A percentile compares a stretch with the other conserved stretches of the same genome.
Conservation (phyloP, 2,888 invertebrate genomes). For the Mechanitis messenoides region DNA sequence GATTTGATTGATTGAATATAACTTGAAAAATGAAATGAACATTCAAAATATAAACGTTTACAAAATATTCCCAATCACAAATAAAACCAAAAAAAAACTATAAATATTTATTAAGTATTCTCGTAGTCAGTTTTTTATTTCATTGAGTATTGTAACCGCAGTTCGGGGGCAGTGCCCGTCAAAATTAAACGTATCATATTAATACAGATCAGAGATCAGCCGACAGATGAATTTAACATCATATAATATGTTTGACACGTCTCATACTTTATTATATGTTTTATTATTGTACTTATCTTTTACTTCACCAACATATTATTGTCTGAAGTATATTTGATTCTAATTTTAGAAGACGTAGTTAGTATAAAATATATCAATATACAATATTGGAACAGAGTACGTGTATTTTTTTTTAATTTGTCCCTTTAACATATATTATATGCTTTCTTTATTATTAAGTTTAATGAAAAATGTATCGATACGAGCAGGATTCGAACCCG, state of each 20-base stretch:
- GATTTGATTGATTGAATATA: background rate
- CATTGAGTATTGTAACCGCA: conserved; percentile 35
- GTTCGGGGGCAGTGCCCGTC: conserved; percentile 36
- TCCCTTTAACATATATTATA: too few species aligned
- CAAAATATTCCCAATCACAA: background rate
- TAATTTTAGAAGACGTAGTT: too few species aligned
- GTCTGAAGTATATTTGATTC: too few species aligned
- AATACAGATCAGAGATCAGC: conserved; percentile 47
- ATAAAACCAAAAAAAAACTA: background rate
- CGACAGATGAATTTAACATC: conserved; percentile 49
- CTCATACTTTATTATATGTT: too few species aligned
- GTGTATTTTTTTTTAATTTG: too few species aligned
- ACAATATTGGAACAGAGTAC: too few species aligned
- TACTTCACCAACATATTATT: too few species aligned
- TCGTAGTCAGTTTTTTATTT: conserved; percentile 7
- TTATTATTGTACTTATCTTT: too few species aligned
- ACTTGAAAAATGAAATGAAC: background rate
- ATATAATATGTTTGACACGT: conserved; percentile 17
- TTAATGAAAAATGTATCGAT: too few species aligned
- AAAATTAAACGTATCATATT: conserved; percentile 50
- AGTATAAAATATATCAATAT: too few species aligned
- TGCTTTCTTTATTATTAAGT: too few species aligned
- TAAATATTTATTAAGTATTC: conserved; percentile 2
- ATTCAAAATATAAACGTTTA: background rate
- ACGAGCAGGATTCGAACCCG: too few species aligned